Evolutionary conservation across 2,797 vertebrate species (phyloP).

Genomic region (Lepilemur ruficaudatus): DNA sequence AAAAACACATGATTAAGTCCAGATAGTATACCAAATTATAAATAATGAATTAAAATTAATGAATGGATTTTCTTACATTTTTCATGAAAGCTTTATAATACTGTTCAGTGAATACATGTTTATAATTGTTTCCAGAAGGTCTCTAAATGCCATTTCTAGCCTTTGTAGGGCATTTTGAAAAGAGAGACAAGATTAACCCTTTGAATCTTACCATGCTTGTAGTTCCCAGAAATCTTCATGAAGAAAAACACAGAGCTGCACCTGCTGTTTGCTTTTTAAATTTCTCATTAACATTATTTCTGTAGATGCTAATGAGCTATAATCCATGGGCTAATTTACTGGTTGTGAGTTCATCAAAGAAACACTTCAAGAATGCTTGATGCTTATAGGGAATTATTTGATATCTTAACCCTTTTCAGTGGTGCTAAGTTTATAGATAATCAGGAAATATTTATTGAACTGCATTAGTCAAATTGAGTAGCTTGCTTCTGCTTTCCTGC

Average conservation of each 20-base stretch:
- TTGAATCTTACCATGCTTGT: not conserved
- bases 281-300: slow-evolving; percentile 51
- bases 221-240: not conserved
- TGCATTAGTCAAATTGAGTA: not conserved
- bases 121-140: not conserved
- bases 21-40: not conserved
- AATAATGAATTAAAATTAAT: not conserved
- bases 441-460: not conserved
- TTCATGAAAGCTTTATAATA: not conserved
- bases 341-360: slow-evolving; percentile 49
- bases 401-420: slow-evolving; percentile 20
- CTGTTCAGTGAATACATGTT: not conserved
- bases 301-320: slow-evolving; percentile 52
- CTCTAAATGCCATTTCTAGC: not conserved
- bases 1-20: not conserved
- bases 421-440: slow-evolving; percentile 17
- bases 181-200: not conserved
- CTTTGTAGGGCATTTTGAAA: not conserved
- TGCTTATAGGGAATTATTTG: slow-evolving; percentile 1
- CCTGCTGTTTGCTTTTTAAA: slow-evolving; percentile 52
- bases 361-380: slow-evolving; percentile 12
- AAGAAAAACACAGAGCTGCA: slow-evolving; percentile 6
- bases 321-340: slow-evolving; percentile 35
- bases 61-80: not conserved
- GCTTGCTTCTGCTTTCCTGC: not conserved